A percentile compares a stretch with the other conserved stretches of the same genome.
Conservation (phyloP, 2,797 vertebrate genomes). For the Lacerta viridis region DNA sequence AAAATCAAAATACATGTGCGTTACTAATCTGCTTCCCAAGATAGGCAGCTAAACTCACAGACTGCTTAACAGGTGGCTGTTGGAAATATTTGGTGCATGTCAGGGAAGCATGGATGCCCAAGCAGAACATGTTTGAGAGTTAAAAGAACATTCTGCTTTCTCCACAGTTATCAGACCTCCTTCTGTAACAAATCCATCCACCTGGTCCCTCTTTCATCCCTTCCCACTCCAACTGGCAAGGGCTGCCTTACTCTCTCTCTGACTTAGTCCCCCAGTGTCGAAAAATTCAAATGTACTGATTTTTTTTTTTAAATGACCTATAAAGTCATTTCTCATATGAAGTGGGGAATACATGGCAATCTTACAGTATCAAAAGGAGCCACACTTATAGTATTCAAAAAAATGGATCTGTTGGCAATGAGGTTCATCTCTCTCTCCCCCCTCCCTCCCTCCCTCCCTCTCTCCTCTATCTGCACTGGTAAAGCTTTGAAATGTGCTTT, state of each 20-base stretch:
- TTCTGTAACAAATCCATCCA: no score
- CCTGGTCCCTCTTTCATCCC: no score
- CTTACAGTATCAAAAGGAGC: background rate
- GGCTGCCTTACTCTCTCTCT: no score
- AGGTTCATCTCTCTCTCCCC: no score
- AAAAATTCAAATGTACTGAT: background rate
- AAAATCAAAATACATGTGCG: background rate
- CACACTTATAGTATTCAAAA: background rate
- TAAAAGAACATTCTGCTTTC: conserved; percentile 27
- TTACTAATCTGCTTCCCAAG: background rate
- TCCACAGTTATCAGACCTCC: background rate
- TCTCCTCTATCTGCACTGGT: no score
- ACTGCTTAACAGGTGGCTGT: conserved; percentile 16
- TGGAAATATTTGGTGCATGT: background rate
- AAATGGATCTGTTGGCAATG: background rate
- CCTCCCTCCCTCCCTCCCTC: no score
- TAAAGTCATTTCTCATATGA: background rate
- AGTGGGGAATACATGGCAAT: background rate
- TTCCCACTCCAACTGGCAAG: no score
- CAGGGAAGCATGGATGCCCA: background rate
- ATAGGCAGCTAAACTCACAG: background rate
- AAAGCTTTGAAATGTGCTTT: background rate
- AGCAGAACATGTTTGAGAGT: background rate
- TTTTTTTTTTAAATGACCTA: background rate
- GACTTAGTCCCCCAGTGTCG: background rate